phyloP scores from a whole-genome alignment of 2,888 invertebrate genomes.

The Agrochola circellaris region DNA sequence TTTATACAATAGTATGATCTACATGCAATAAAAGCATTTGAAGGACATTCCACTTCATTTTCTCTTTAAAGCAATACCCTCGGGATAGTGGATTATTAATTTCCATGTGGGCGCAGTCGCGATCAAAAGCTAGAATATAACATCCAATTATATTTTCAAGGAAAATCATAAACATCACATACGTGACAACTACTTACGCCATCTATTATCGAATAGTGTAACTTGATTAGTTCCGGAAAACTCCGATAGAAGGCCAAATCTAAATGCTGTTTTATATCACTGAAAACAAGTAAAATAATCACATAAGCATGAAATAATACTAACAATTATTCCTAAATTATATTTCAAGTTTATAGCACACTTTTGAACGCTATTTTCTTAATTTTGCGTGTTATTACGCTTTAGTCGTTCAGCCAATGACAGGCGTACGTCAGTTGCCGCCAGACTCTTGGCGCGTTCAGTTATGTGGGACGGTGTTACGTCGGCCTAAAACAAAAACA shows the following conservation, averaged over 20 bases:
- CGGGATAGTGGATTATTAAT: conserved; percentile 19
- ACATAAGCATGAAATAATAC: neutral
- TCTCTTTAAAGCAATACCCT: conserved; percentile 20
- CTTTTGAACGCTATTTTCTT: neutral
- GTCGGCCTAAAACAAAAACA: conserved; percentile 73
- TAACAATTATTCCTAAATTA: neutral
- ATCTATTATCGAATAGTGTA: conserved; percentile 64
- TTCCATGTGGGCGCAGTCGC: conserved; percentile 15
- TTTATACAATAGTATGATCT: conserved; percentile 9
- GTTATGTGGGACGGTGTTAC: conserved; percentile 63
- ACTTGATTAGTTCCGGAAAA: conserved; percentile 43
- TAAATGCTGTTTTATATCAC: neutral
- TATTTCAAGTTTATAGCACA: neutral
- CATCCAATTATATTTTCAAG: conserved; percentile 29
- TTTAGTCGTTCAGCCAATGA: conserved; percentile 65
- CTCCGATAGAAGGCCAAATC: conserved; percentile 17
- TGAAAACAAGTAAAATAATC: neutral
- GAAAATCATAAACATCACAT: conserved; percentile 3
- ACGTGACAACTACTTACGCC: conserved; percentile 32
- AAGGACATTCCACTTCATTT: conserved; percentile 36
- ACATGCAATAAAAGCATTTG: conserved; percentile 35
- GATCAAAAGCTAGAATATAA: conserved; percentile 12
- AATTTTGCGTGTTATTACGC: conserved; percentile 43
- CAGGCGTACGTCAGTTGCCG: conserved; percentile 79
- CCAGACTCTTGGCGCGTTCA: conserved; percentile 77